These are phyloP conservation scores for Hyperopisus bebe DNA, from an alignment of 2,113 vertebrate genomes.

Conservation along the genomic window DNA sequence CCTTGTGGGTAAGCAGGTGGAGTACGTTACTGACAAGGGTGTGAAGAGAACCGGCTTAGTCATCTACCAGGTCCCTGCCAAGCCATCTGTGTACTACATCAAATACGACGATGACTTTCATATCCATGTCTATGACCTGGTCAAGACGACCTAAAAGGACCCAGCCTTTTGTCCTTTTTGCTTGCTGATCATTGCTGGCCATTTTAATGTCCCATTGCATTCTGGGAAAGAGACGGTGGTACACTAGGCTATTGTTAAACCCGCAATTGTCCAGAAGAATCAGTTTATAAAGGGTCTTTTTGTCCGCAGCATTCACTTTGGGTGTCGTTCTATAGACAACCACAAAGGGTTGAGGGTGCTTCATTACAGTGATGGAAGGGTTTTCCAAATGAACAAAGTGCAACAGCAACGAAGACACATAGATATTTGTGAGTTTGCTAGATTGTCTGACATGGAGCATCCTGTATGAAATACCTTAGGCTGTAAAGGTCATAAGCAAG, in stretches of 20 bases:
- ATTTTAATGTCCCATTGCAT: constrained; percentile 25
- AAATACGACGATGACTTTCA: constrained; percentile 75
- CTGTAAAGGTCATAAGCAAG: neutral
- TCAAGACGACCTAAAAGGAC: constrained; percentile 67
- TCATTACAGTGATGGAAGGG: neutral
- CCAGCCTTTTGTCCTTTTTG: constrained; percentile 16
- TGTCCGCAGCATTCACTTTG: neutral
- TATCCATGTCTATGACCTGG: constrained; percentile 72
- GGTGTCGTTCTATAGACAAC: neutral
- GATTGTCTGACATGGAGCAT: neutral
- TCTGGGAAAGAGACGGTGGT: constrained; percentile 18
- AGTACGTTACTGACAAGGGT: constrained; percentile 71
- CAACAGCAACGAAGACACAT: neutral
- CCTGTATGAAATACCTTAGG: neutral
- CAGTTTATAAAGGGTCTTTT: neutral
- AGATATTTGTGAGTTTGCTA: neutral
- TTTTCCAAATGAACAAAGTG: neutral
- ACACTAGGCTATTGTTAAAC: neutral
- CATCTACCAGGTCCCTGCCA: constrained; percentile 72
- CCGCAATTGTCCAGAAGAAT: neutral
- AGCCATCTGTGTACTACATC: constrained; percentile 72
- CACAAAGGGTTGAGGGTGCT: neutral
- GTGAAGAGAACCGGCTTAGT: constrained; percentile 70
- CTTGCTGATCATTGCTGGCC: constrained; percentile 20
- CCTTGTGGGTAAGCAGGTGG: constrained; percentile 73